Conservation (phyloP, 2,888 invertebrate species). For the Drosophila yooni region DNA sequence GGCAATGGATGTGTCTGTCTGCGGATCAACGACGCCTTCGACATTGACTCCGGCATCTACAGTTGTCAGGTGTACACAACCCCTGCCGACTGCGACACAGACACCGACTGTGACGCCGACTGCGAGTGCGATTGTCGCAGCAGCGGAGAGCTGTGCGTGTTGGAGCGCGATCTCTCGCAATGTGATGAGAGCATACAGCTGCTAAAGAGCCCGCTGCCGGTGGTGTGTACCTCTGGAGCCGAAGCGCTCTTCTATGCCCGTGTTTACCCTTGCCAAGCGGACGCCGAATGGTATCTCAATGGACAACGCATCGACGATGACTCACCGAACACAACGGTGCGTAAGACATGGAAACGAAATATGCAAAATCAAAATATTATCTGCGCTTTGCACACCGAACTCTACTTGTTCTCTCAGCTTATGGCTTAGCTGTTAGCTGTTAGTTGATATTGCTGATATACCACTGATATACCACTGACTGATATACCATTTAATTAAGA, state of each 20-base stretch:
- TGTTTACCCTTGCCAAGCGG: conserved; percentile 85
- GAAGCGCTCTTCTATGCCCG: conserved; percentile 87
- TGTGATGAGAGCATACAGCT: conserved; percentile 84
- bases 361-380: background rate
- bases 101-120: conserved; percentile 85
- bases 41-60: conserved; percentile 89
- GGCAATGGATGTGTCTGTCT: conserved; percentile 87
- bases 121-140: conserved; percentile 86
- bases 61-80: conserved; percentile 88
- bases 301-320: conserved; percentile 82
- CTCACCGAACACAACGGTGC: conserved; percentile 84
- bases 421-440: background rate
- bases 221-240: conserved; percentile 85
- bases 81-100: conserved; percentile 62
- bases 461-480: background rate
- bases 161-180: conserved; percentile 84
- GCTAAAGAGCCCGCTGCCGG: conserved; percentile 86
- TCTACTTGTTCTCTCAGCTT: conserved; percentile 3
- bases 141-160: conserved; percentile 80
- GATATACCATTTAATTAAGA: conserved; percentile 16
- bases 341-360: conserved; percentile 38
- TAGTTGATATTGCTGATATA: background rate
- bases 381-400: conserved; percentile 6
- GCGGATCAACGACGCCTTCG: conserved; percentile 87
- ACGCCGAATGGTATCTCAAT: conserved; percentile 86